phyloP scores from a whole-genome alignment of 2,113 vertebrate genomes.

The Ictalurus furcatus region DNA sequence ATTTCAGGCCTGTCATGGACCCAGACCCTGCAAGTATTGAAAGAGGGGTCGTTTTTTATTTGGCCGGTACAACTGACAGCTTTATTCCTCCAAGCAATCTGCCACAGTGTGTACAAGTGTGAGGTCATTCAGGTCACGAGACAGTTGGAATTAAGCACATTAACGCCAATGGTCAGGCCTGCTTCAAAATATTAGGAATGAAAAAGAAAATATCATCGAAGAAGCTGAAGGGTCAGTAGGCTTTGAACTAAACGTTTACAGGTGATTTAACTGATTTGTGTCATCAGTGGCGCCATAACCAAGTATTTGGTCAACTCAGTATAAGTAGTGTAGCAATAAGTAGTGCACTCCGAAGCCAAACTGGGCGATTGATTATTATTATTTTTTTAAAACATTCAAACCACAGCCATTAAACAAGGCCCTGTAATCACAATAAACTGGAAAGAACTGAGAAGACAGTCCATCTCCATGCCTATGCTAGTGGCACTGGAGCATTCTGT shows the following conservation, averaged over 20 bases:
- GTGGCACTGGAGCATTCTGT: conserved; percentile 25
- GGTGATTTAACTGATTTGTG: background rate
- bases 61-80: conserved; percentile 94
- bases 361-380: background rate
- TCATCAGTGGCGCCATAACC: background rate
- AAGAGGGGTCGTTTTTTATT: conserved; percentile 92
- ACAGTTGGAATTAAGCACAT: conserved; percentile 67
- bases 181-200: conserved; percentile 6
- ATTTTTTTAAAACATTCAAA: background rate
- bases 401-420: background rate
- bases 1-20: conserved; percentile 92
- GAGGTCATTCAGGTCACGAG: conserved; percentile 88
- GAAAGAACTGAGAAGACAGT: background rate
- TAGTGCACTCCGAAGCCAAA: background rate
- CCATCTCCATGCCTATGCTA: background rate
- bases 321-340: background rate
- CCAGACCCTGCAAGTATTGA: conserved; percentile 80
- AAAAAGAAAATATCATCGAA: background rate
- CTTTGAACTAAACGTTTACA: background rate
- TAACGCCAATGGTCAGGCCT: conserved; percentile 57
- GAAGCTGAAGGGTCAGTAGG: conserved; percentile 8
- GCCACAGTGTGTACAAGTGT: conserved; percentile 85
- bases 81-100: conserved; percentile 99
- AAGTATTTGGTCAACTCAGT: background rate
- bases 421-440: background rate